Base-by-base conservation (phyloP, 2,888 invertebrate genomes). In the Eustalomyia histrio region DNA sequence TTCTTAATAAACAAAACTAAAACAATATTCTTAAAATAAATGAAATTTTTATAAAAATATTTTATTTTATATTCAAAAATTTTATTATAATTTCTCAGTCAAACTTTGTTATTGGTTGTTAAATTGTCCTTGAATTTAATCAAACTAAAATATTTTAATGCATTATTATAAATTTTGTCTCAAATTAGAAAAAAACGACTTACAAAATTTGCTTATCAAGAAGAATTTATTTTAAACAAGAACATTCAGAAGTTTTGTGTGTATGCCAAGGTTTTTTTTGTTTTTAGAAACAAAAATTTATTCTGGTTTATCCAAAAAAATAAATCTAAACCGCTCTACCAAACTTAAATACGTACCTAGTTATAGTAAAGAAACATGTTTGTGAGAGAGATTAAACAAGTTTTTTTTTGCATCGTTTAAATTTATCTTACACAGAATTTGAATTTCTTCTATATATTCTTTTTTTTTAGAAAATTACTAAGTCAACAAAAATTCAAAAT, bases 201-300 rank as follows among this genome's bases (percentile, higher is more conserved):
- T 14, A 14, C 14, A 2, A 6, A 47, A 47, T 47, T 47, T 47
- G 43, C 43, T n/a, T 47, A n/a, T 47, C 43, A n/a, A n/a, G n/a
- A n/a, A 6, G 43, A 47, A n/a, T 47, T 47, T 6, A n/a, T 47
- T 47, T 47, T 5, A n/a, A 47, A n/a, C n/a, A 47, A 6, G n/a
- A n/a, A 47, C 43, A 2, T 47, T 47, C 43, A 47, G 6, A n/a
- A 12, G 7, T 14, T 43, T n/a, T 47, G 43, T 47, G 43, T 47
- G 43, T 47, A 4, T 47, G 43, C n/a, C 43, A 47, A 47, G 43
- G 43, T 47, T 47, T 47, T 47, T 47, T 47, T 47, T 47, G 39
- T 3, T 1, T 39, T 29, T 29, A 29, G 10, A 12, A 39, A 39
- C 39, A 39, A 12, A 2, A 39, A 39, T 14, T 12, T 29, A 29